phyloP scores from a whole-genome alignment of 2,797 vertebrate species.

The Sebastes trivittatus region DNA sequence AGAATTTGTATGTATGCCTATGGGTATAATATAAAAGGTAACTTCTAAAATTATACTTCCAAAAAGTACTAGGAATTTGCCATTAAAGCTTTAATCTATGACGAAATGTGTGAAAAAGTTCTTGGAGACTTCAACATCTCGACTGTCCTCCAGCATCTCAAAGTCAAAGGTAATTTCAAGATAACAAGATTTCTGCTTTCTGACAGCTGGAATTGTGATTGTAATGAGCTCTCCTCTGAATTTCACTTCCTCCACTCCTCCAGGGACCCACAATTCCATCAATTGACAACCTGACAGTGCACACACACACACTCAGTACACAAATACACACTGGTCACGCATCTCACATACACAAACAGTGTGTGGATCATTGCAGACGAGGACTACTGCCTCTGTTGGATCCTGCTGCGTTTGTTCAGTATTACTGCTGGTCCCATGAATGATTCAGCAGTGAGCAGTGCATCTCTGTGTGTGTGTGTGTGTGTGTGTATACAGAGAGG shows the following conservation, averaged over 20 bases:
- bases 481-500: neutral
- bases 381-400: constrained; percentile 24
- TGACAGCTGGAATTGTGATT: constrained; percentile 59
- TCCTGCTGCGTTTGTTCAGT: constrained; percentile 48
- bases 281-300: constrained; percentile 28
- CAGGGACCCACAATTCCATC: constrained; percentile 32
- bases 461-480: neutral
- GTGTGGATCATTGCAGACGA: constrained; percentile 28
- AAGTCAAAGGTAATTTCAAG: constrained; percentile 48
- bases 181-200: constrained; percentile 52
- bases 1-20: neutral
- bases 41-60: neutral
- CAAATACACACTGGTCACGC: neutral
- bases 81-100: neutral
- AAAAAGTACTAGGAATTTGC: neutral
- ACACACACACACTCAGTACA: neutral
- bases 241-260: constrained; percentile 34
- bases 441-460: constrained; percentile 55
- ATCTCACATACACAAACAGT: neutral
- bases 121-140: constrained; percentile 17
- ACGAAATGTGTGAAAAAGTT: neutral
- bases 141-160: constrained; percentile 34
- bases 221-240: constrained; percentile 53
- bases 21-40: neutral
- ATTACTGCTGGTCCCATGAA: constrained; percentile 49